Evolutionary conservation across 1,140 invertebrate species (phyloP), one percentile per base, ranked within the genome.

Genomic region (Lucilia sericata): DNA sequence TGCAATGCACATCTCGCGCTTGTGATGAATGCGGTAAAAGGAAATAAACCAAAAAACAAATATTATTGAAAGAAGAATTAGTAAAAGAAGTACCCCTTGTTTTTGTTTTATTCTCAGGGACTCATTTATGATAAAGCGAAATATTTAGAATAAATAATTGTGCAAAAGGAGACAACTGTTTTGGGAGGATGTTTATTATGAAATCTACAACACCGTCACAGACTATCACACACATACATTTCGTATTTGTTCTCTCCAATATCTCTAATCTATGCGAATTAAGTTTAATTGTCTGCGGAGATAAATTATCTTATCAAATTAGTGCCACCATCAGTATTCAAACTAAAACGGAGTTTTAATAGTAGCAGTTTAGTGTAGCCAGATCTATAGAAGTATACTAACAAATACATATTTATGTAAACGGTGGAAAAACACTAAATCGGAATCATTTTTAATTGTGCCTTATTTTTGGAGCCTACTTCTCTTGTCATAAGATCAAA

Each of bases 261-360:
- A 17, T 42, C 42, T 60, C 14, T n/a, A 60, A n/a, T 60, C n/a
- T n/a, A 70, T 19, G 65, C n/a, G 65, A 70, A 70, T 70, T 70
- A 25, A 25, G 21, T 70, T 70, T 70, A 70, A 70, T 70, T 70
- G 65, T 70, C 65, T 70, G n/a, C 10, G 5, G n/a, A 70, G n/a
- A 60, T 60, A 70, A 70, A 70, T 70, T 70, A 70, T 70, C 65
- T 70, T 70, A 70, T 70, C 65, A 70, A 70, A 70, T 70, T n/a
- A 21, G 19, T 70, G n/a, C 17, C 65, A 70, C 21, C n/a, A 70
- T 19, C 25, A 3, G 25, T 21, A 42, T 42, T 42, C 51, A 55
- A 8, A 7, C 10, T 42, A 42, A 8, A 42, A 42, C 10, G 5
- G 10, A 5, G 10, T 8, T 42, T 42, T 42, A 42, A 42, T 42